Percentiles rank a stretch among this genome's conserved stretches.
phyloP scores from a whole-genome alignment of 2,888 invertebrate genomes.

The Ophioninae sp. region DNA sequence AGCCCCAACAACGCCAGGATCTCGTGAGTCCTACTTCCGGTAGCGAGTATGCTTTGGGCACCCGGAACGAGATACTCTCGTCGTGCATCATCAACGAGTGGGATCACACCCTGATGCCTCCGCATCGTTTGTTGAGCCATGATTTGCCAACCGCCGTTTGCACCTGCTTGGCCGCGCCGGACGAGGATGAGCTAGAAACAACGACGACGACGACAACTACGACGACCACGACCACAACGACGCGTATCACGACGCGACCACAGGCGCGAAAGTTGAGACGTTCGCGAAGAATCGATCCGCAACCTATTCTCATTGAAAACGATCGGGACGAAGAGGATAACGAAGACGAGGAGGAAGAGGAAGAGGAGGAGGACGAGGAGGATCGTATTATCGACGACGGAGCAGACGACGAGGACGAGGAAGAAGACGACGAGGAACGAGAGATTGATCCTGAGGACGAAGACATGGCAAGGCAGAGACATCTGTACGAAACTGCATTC shows the following conservation, averaged over 20 bases:
- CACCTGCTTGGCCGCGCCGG: conserved; percentile 86
- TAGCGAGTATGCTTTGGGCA: conserved; percentile 74
- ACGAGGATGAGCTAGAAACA: conserved; percentile 84
- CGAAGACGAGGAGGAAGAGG: conserved; percentile 75
- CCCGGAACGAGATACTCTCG: conserved; percentile 76
- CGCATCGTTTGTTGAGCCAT: conserved; percentile 84
- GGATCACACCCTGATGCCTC: conserved; percentile 86
- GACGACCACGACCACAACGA: conserved; percentile 64
- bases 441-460: conserved; percentile 79
- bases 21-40: conserved; percentile 74
- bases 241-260: conserved; percentile 61
- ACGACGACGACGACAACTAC: conserved; percentile 65
- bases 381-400: conserved; percentile 80
- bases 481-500: conserved; percentile 94
- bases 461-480: conserved; percentile 85
- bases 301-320: conserved; percentile 85
- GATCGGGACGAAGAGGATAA: conserved; percentile 82
- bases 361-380: conserved; percentile 71
- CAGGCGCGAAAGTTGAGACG: conserved; percentile 83
- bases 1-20: conserved; percentile 68
- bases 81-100: conserved; percentile 79
- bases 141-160: conserved; percentile 85
- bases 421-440: conserved; percentile 71
- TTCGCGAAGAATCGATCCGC: conserved; percentile 86
- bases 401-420: conserved; percentile 80